Conservation (phyloP, 2,888 invertebrate genomes). For the Netelia inedita region DNA sequence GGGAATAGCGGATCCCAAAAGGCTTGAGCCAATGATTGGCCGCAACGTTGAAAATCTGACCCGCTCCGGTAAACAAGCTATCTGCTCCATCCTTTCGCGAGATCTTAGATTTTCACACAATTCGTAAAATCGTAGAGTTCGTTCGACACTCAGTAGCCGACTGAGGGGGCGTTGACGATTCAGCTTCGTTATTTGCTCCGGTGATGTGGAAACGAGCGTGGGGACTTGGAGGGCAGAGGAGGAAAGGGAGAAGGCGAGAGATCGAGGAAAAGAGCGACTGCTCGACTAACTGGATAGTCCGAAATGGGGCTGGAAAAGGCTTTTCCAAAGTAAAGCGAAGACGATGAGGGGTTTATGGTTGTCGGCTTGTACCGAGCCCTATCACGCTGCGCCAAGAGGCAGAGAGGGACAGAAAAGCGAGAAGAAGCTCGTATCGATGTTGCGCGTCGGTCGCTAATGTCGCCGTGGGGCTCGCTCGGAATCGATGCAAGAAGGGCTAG, state of each 20-base stretch:
- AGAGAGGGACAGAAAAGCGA: constrained; percentile 22
- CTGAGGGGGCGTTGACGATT: constrained; percentile 33
- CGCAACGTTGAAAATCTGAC: background rate
- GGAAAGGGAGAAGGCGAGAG: background rate
- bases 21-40: background rate
- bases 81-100: background rate
- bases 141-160: constrained; percentile 10
- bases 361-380: constrained; percentile 1
- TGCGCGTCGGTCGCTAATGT: constrained; percentile 10
- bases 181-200: constrained; percentile 59
- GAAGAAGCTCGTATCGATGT: constrained; percentile 10
- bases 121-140: constrained; percentile 4
- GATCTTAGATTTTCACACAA: constrained; percentile 25
- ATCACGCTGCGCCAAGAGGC: constrained; percentile 22
- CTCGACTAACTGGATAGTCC: constrained; percentile 53
- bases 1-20: background rate
- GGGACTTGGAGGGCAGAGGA: background rate
- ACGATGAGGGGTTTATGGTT: constrained; percentile 23
- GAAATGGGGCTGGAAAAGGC: constrained; percentile 35
- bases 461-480: background rate
- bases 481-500: constrained; percentile 6
- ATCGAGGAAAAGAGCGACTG: constrained; percentile 25
- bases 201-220: constrained; percentile 53
- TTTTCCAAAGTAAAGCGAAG: constrained; percentile 44
- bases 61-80: background rate